A percentile compares a stretch with the other conserved stretches of the same genome.
Conservation (phyloP, 1,140 invertebrate species). For the Copidosoma floridanum region DNA sequence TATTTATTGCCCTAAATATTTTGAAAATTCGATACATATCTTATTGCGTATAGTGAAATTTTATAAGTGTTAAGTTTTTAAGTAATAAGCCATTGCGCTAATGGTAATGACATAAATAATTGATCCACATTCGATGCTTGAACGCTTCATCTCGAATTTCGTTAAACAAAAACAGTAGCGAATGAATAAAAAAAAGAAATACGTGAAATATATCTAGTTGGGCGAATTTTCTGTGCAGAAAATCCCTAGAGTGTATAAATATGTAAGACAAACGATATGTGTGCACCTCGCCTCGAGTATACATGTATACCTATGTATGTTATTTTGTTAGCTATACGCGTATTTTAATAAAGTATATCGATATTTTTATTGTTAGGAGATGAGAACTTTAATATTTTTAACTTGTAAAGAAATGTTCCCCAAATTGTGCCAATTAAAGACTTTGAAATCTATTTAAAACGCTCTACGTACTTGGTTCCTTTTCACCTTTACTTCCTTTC, state of each 20-base stretch:
- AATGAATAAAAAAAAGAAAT: neutral
- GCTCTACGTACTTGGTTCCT: too few relatives aligned
- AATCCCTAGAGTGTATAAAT: neutral
- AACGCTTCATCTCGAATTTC: too few relatives aligned
- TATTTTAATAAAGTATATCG: conserved; percentile 21
- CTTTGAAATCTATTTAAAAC: conserved; percentile 23
- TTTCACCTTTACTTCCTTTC: too few relatives aligned
- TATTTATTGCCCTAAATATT: too few relatives aligned
- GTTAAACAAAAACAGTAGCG: too few relatives aligned
- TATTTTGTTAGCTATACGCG: conserved; percentile 16
- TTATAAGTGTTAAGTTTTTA: too few relatives aligned
- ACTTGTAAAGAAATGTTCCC: conserved; percentile 20
- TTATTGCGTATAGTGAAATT: too few relatives aligned
- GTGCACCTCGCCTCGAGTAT: neutral
- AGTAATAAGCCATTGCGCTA: too few relatives aligned
- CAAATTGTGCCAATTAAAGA: conserved; percentile 29
- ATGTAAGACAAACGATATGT: conserved; percentile 5
- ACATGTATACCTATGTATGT: conserved; percentile 21
- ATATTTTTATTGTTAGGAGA: conserved; percentile 27
- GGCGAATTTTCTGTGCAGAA: neutral
- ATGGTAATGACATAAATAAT: too few relatives aligned
- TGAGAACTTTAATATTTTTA: conserved; percentile 27
- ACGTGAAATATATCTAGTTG: neutral
- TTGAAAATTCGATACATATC: neutral
- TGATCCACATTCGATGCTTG: neutral